Conservation (phyloP, 2,797 vertebrate genomes). For the Aplochiton taeniatus region DNA sequence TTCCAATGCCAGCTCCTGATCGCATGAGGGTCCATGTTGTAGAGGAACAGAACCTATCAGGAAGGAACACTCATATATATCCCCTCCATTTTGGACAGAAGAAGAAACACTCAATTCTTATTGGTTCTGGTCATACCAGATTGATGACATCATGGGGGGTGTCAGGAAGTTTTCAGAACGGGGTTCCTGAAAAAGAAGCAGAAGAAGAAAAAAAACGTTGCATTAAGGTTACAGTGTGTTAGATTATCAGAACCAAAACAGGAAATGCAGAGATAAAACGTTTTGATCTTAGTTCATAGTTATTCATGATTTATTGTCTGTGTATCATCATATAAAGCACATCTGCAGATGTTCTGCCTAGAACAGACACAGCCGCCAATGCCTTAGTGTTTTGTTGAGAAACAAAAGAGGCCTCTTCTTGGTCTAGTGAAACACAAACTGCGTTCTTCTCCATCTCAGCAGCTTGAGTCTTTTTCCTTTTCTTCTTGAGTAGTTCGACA, state of each 20-base stretch:
- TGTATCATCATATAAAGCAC: too few relatives aligned
- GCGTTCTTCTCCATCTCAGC: slow-evolving; percentile 7
- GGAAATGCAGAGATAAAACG: slow-evolving; percentile 5
- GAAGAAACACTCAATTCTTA: not conserved
- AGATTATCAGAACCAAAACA: too few relatives aligned
- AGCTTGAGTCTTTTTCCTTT: slow-evolving; percentile 10
- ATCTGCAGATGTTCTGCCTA: too few relatives aligned
- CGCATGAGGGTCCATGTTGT: slow-evolving; percentile 76
- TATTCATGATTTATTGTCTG: too few relatives aligned
- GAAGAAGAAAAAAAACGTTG: slow-evolving; percentile 21
- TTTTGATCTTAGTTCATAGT: too few relatives aligned
- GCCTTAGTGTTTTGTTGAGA: not conserved
- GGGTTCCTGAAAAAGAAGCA: slow-evolving; percentile 43
- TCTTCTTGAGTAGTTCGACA: not conserved
- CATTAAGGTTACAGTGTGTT: slow-evolving; percentile 3
- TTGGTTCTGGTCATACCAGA: not conserved
- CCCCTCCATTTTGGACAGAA: slow-evolving; percentile 18
- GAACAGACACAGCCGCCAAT: too few relatives aligned
- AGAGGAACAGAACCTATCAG: slow-evolving; percentile 23
- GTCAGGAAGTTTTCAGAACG: not conserved
- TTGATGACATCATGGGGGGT: too few relatives aligned
- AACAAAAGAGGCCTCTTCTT: not conserved
- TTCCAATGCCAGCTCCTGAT: slow-evolving; percentile 58
- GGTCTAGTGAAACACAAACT: slow-evolving; percentile 8
- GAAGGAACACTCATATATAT: slow-evolving; percentile 1